A percentile compares a stretch with the other conserved stretches of the same genome.
Conservation (phyloP, 2,888 invertebrate species). For the Atherix ibis region DNA sequence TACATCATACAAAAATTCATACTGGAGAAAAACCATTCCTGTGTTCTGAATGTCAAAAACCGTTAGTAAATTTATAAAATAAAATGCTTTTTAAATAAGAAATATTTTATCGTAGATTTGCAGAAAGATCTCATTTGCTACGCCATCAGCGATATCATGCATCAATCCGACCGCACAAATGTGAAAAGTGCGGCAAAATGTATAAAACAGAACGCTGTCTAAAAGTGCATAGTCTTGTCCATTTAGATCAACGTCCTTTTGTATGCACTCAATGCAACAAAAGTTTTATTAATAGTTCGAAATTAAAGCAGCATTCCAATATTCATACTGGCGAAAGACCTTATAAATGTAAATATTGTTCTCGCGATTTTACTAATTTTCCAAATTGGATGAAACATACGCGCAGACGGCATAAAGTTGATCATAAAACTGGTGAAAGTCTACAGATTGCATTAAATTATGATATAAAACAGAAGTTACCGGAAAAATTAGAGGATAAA, state of each 20-base stretch:
- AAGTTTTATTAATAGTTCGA: conserved; percentile 41
- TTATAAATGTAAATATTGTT: conserved; percentile 41
- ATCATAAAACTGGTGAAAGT: conserved; percentile 31
- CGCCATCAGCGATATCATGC: conserved; percentile 32
- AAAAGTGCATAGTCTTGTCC: conserved; percentile 39
- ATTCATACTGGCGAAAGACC: conserved; percentile 42
- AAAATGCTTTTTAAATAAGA: background rate
- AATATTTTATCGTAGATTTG: conserved; percentile 18
- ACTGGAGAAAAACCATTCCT: conserved; percentile 30
- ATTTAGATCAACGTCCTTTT: conserved; percentile 37
- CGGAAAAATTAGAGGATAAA: conserved; percentile 13
- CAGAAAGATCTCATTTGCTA: conserved; percentile 30
- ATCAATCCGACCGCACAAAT: conserved; percentile 29
- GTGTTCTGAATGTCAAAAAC: conserved; percentile 31
- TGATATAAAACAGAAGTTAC: conserved; percentile 17
- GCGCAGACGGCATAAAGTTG: conserved; percentile 38
- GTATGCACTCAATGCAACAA: conserved; percentile 39
- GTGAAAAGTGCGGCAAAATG: conserved; percentile 32
- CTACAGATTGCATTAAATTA: conserved; percentile 30
- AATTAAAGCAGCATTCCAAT: conserved; percentile 42
- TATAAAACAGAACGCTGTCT: conserved; percentile 41
- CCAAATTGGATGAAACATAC: conserved; percentile 45
- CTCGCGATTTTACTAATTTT: conserved; percentile 41
- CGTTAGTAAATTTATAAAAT: conserved; percentile 12
- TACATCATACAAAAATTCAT: conserved; percentile 30